Percentiles rank a stretch among this genome's conserved stretches.
These are phyloP conservation scores for Drosophila suzukii DNA, from an alignment of 1,140 invertebrate species.

Conservation along the genomic window DNA sequence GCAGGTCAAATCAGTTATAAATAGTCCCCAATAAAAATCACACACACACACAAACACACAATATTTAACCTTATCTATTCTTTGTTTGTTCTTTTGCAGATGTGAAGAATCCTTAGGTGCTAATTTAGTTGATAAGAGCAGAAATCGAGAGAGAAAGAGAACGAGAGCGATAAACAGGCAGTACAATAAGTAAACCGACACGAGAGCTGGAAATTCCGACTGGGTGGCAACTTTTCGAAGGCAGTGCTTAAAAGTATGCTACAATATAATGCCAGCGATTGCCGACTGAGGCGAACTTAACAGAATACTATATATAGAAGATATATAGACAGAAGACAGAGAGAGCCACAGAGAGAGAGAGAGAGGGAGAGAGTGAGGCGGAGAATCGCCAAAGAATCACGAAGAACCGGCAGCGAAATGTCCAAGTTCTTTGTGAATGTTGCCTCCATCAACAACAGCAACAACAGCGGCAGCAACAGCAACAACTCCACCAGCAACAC, in stretches of 20 bases:
- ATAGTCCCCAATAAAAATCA: constrained; percentile 8
- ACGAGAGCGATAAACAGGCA: constrained; percentile 42
- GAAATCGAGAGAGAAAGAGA: neutral
- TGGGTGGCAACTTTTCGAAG: constrained; percentile 52
- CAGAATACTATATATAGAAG: constrained; percentile 10
- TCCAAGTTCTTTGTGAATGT: constrained; percentile 78
- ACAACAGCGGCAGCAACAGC: constrained; percentile 26
- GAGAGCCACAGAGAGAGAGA: constrained; percentile 25
- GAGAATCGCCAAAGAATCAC: constrained; percentile 8
- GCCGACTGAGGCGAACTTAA: constrained; percentile 33
- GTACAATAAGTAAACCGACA: constrained; percentile 64
- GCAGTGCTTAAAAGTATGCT: constrained; percentile 68
- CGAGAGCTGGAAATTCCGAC: constrained; percentile 41
- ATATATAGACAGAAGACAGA: constrained; percentile 2
- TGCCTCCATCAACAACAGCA: constrained; percentile 55
- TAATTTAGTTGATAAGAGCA: constrained; percentile 84
- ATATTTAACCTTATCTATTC: constrained; percentile 26
- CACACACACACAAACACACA: neutral
- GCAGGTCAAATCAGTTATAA: constrained; percentile 35
- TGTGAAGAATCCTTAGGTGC: constrained; percentile 84
- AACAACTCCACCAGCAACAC: constrained; percentile 40
- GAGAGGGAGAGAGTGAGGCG: constrained; percentile 16
- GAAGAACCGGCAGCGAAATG: constrained; percentile 69
- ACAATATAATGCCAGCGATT: constrained; percentile 31
- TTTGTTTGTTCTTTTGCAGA: constrained; percentile 65